Evolutionary conservation across 2,797 vertebrate genomes (phyloP), one percentile per base, ranked within the genome.

Genomic region (Fistularia commersonii): DNA sequence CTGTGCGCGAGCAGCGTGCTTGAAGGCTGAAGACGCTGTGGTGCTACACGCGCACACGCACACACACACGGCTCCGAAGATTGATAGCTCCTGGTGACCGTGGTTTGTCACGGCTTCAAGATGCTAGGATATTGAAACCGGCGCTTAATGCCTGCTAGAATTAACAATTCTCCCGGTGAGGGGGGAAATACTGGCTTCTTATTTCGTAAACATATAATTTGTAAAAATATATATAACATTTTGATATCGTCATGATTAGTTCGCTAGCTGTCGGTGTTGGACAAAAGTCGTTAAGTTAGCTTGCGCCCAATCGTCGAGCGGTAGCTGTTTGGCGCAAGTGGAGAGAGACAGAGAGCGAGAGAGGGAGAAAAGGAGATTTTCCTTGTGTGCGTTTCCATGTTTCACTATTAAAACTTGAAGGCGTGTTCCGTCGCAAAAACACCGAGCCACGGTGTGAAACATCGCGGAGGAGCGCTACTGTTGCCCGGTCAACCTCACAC

Each of bases 401-500:
- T 23, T 23, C 35, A 36, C 2, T 36, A 8, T 36, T 6, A 7
- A 36, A 23, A 79, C 49, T 74, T 76, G 39, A 32, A 13, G 6
- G 41, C n/a, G 35, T 35, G 6, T 10, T 37, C 23, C 13, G 6
- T 32, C 14, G 0, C 6, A 33, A 46, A 56, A 39, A 48, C 55
- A 15, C 34, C 38, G 61, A 45, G 47, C 8, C 9, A 13, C 14
- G 2, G 69, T 72, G 80, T 74, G 75, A 79, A 75, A 75, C 69
- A 7, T 73, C 56, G 51, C 68, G 36, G 59, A 54, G 57, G 53
- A 63, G 35, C 65, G 72, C 44, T 8, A 71, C 63, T 69, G 80
- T 81, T 76, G 57, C 81, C 80, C 47, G 51, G 77, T 54, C 73
- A 75, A 75, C 78, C 72, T 76, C 68, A 63, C 72, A 57, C 76